Conservation (phyloP, 2,113 vertebrate genomes). For the Artemisiospiza belli region DNA sequence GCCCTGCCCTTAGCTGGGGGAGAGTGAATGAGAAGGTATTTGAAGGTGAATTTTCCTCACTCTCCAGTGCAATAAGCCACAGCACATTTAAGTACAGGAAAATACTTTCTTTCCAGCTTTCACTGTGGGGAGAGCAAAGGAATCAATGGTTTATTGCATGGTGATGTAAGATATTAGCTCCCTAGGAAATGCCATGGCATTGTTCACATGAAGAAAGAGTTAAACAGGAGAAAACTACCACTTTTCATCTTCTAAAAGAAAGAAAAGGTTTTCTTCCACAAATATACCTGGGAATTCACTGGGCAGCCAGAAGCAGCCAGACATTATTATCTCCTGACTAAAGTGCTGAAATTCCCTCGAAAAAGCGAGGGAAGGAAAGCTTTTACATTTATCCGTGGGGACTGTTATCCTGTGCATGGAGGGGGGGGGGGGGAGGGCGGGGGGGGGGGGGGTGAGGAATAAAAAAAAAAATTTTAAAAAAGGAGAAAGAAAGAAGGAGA, state of each 20-base stretch:
- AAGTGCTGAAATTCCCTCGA: background rate
- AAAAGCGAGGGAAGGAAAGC: background rate
- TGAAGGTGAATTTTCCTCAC: background rate
- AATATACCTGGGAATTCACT: background rate
- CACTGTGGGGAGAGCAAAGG: background rate
- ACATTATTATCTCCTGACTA: background rate
- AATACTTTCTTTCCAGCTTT: background rate
- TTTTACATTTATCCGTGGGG: background rate
- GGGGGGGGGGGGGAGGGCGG: too few relatives aligned
- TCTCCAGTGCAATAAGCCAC: background rate
- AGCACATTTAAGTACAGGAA: background rate
- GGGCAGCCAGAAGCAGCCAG: background rate
- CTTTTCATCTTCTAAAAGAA: background rate
- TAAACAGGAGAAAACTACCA: background rate
- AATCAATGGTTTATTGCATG: background rate
- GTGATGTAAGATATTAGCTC: background rate
- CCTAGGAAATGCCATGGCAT: background rate
- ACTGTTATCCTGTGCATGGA: background rate
- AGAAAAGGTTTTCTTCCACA: background rate
- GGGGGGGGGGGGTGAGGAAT: too few relatives aligned
- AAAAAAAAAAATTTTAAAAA: too few relatives aligned
- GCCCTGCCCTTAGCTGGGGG: rapidly evolving
- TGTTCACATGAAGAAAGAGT: background rate
- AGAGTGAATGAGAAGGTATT: background rate
- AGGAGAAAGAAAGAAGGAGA: too few relatives aligned